Percentiles rank a stretch among this genome's conserved stretches.
Conservation (phyloP, 2,888 invertebrate species). For the Melikaiella ostensackeni region DNA sequence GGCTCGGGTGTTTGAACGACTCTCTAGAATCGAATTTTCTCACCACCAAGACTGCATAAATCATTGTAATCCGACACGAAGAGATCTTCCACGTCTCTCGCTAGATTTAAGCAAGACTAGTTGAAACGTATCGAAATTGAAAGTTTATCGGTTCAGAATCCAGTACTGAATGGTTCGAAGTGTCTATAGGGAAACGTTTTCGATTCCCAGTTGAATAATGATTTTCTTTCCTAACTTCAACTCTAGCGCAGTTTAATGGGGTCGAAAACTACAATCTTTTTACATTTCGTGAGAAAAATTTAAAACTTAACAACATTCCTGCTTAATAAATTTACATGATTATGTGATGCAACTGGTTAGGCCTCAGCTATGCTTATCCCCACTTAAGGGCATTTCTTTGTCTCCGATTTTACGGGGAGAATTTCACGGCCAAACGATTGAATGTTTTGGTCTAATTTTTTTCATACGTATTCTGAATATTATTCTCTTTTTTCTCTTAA, state of each 20-base stretch:
- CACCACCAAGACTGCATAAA: constrained; percentile 40
- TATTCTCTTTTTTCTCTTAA: too few species aligned
- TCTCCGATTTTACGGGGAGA: too few species aligned
- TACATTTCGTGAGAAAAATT: not conserved
- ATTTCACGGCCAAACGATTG: too few species aligned
- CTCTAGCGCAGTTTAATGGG: constrained; percentile 3
- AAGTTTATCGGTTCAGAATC: constrained; percentile 20
- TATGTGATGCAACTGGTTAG: too few species aligned
- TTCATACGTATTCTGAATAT: too few species aligned
- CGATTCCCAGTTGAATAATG: constrained; percentile 27
- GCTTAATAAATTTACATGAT: not conserved
- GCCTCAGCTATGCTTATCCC: too few species aligned
- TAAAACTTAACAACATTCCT: not conserved
- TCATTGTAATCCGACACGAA: constrained; percentile 44
- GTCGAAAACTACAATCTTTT: constrained; percentile 9
- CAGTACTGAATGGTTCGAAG: constrained; percentile 20
- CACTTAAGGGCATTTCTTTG: too few species aligned
- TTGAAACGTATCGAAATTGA: constrained; percentile 31
- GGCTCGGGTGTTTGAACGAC: constrained; percentile 10
- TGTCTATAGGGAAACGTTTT: constrained; percentile 1
- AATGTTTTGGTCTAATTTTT: too few species aligned
- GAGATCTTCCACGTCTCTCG: constrained; percentile 38
- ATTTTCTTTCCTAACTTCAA: constrained; percentile 15
- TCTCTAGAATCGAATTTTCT: constrained; percentile 20
- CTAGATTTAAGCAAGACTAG: constrained; percentile 40